Evolutionary conservation across 2,797 vertebrate genomes (phyloP), one percentile per base, ranked within the genome.

Genomic region (Strix occidentalis): DNA sequence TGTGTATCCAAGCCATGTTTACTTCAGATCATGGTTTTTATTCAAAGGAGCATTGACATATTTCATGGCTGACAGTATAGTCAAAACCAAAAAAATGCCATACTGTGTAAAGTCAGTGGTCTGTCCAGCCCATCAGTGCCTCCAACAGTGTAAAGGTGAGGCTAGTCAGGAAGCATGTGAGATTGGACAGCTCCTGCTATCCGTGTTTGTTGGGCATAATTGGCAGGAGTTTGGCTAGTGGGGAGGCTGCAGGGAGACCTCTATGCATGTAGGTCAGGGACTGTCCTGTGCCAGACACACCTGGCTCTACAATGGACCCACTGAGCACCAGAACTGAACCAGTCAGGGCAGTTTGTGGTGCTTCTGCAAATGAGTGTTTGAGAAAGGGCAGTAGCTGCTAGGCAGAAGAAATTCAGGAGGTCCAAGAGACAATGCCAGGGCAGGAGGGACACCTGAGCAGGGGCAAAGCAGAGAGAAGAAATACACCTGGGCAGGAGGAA

Each of bases 221-320:
- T 68, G 37, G 31, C 45, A 68, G 35, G 41, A 39, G 16, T 77
- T 69, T 23, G 26, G 74, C 15, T 16, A 17, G 43, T 46, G 41
- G 60, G 8, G 16, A 9, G 13, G 8, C 26, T n/a, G 26, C 25
- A 63, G 45, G 33, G 28, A 77, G 4, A 53, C 13, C 10, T 64
- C 33, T 54, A 2, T 33, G 43, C 0, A 0, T 28, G 56, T 35
- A 39, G 15, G 13, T 56, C 39, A 64, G 26, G 33, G 18, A 7
- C 33, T 56, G 63, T 28, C 13, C 78, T 5, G 5, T 70, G 26
- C 26, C 54, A 57, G 24, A 11, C 48, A 13, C 15, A 37, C 17
- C 33, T 60, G 58, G 39, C 39, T 93, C 63, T 5, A 21, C 50
- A 37, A 0, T 15, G 69, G 26, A 23, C 16, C 11, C 10, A 8